phyloP scores from a whole-genome alignment of 1,140 invertebrate species.

The Pseudomyrmex pallidus region DNA sequence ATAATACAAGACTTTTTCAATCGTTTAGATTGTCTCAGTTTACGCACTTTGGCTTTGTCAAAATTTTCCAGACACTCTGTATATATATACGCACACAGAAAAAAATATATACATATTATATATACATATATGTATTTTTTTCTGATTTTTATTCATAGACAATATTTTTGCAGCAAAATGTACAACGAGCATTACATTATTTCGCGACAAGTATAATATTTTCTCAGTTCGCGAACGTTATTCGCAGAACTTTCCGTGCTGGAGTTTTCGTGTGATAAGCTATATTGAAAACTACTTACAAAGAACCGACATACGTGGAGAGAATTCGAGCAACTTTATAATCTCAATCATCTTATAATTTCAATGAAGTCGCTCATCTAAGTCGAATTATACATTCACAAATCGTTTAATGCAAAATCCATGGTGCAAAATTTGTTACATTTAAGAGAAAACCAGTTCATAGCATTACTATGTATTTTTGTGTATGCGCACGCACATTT shows the following conservation, averaged over 20 bases:
- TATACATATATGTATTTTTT: background rate
- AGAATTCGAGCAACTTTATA: slow-evolving; percentile 3
- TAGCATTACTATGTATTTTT: too few species aligned
- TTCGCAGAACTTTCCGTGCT: background rate
- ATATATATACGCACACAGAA: too few species aligned
- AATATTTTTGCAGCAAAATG: background rate
- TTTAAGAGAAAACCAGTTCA: background rate
- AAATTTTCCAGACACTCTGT: too few species aligned
- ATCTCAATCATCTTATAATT: background rate
- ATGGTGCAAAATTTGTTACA: background rate
- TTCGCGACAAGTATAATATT: slow-evolving; percentile 17
- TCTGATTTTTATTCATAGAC: background rate
- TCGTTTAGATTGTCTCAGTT: too few species aligned
- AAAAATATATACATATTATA: background rate
- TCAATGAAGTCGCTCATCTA: background rate
- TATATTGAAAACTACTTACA: slow-evolving; percentile 20
- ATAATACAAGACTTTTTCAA: too few species aligned
- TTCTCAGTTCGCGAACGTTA: background rate
- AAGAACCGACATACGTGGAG: background rate
- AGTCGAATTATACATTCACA: background rate
- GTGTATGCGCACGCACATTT: too few species aligned
- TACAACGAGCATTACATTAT: background rate
- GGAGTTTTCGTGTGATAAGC: background rate
- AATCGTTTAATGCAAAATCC: background rate
- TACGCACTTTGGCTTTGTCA: too few species aligned